A percentile compares a stretch with the other conserved stretches of the same genome.
phyloP scores from a whole-genome alignment of 2,113 vertebrate genomes.

The Pitta sordida region DNA sequence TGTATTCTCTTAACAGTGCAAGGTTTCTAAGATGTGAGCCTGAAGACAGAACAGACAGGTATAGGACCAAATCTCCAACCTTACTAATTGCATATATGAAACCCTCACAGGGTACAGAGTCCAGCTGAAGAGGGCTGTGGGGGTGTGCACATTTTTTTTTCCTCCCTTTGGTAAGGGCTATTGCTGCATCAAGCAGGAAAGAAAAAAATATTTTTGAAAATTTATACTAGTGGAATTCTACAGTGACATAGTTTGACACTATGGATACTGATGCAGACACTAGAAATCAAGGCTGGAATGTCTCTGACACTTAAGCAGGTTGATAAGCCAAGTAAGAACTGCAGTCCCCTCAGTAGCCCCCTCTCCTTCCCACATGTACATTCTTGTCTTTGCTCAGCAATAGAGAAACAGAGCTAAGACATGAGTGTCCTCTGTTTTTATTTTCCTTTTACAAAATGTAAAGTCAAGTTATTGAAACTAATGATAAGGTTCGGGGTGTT shows the following conservation, averaged over 20 bases:
- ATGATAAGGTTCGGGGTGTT: not conserved
- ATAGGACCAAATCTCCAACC: not conserved
- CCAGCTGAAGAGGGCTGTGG: not conserved
- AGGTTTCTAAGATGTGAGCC: not conserved
- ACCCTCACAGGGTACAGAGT: not conserved
- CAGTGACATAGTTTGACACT: not conserved
- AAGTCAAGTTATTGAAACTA: not conserved
- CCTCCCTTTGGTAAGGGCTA: not conserved
- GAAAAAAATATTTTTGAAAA: not conserved
- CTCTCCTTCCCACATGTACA: not conserved
- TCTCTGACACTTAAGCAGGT: not conserved
- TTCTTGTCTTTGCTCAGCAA: not conserved
- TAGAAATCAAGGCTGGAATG: not conserved
- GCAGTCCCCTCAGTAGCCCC: not conserved
- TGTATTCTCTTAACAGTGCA: not conserved
- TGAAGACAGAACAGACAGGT: not conserved
- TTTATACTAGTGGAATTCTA: not conserved
- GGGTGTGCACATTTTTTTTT: rapidly evolving
- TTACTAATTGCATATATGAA: not conserved
- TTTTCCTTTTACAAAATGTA: not conserved
- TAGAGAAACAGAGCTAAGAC: not conserved
- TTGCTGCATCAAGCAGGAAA: not conserved
- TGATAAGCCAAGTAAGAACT: not conserved
- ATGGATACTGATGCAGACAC: not conserved
- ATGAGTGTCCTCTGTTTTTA: not conserved